Base-by-base conservation (phyloP, 2,888 invertebrate genomes). In the Teleogryllus oceanicus region DNA sequence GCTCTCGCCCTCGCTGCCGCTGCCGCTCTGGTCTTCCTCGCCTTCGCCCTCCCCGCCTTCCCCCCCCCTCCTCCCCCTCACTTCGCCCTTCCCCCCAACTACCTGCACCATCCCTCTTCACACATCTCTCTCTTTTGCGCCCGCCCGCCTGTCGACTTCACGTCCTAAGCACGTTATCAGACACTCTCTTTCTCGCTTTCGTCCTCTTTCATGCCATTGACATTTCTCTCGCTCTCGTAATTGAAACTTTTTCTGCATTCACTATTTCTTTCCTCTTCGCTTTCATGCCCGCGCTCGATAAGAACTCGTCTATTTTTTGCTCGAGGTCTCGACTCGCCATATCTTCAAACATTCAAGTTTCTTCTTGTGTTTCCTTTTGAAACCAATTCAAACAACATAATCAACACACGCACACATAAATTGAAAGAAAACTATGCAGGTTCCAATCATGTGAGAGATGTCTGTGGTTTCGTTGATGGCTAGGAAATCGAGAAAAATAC, bases 21-120 rank as follows among this genome's bases (percentile, higher is more conserved):
- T 24, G 0, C 8, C 8, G 37, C 37, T 8, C 8, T 37, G 37
- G 37, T 37, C 37, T 37, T 37, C 37, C 37, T 37, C 37, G 37
- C 37, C 37, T 37, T 5, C 37, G 37, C 8, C 37, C 37, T 37
- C 37, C 0, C 8, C 37, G 5, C 0, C 37, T 37, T 37, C 37
- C 37, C 0, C 37, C 8, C 5, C 37, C 8, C 8, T 8, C 8
- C 37, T 8, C 37, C 5, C 0, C 8, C 37, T 5, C 37, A 8
- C 37, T 1, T 37, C 37, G 0, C 37, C 8, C 37, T 8, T 5
- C 0, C 37, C 37, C 78, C 13, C 12, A 49, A 2, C 2, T 74
- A 21, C 50, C 24, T 78, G 16, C 21, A 50, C 24, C n/a, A 50
- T 49, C 49, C 8, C 77, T 77, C 76, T 79, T 20, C 50, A 37